Evolutionary conservation across 2,888 invertebrate species (phyloP), one percentile per base, ranked within the genome.

Genomic region (Bellardia pandia): DNA sequence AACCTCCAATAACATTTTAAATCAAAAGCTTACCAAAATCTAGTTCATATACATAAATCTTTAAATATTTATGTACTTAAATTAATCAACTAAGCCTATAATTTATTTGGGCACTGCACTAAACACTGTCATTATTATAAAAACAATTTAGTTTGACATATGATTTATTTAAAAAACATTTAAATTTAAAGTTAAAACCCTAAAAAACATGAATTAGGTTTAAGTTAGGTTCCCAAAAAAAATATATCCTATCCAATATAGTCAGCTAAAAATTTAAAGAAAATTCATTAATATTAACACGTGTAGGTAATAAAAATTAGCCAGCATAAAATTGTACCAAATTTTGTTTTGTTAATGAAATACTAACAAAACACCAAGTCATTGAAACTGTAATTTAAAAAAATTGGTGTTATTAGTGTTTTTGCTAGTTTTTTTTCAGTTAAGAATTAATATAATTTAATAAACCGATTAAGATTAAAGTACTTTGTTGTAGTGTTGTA

Each of bases 281-380:
- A 68, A 64, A 62, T 64, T 71, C 16, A 80, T 80, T 80, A 33
- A 80, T 72, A 80, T 80, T 71, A 69, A 79, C 13, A 74, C 14
- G 16, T n/a, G n/a, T 30, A 48, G 8, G 11, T 13, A 11, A 2
- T 13, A 48, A 48, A 69, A 71, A 80, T 64, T 56, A 80, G 64
- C 53, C 30, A 64, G 64, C 80, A 53, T 72, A 56, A 80, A 80
- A 80, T 80, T 74, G 72, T 62, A 51, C 13, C 30, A 56, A 80
- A 80, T 53, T 80, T 33, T 42, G 62, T 66, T 42, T 68, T 58
- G 6, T 23, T 14, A 0, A 56, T 2, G 2, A 56, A 56, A 53
- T 14, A 33, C 6, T 2, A 51, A n/a, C 14, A 48, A 53, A 56
- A 16, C 7, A 33, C 37, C 30, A 14, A 79, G 60, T 14, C 60